These are phyloP conservation scores for Xiphorhynchus erythropygius DNA, from an alignment of 2,797 vertebrate species.

Conservation along the genomic window DNA sequence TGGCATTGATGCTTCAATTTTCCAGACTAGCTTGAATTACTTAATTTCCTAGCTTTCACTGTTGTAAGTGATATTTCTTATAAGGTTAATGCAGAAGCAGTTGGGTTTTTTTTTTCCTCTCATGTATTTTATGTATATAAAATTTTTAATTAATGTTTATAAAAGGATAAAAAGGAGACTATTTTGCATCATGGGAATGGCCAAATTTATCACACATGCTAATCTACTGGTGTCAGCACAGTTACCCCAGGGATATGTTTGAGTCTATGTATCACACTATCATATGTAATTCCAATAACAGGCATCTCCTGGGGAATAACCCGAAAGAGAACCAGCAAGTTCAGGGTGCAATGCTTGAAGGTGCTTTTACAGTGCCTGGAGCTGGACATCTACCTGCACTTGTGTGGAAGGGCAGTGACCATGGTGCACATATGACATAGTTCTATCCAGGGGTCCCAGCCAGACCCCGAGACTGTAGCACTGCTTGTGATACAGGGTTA, in stretches of 20 bases:
- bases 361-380: neutral
- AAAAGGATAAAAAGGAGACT: constrained; percentile 44
- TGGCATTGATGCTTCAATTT: constrained; percentile 49
- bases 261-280: neutral
- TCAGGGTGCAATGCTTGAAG: neutral
- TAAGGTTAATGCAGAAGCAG: neutral
- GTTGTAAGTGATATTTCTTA: neutral
- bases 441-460: neutral
- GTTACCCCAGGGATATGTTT: neutral
- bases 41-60: constrained; percentile 31
- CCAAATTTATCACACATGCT: constrained; percentile 16
- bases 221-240: constrained; percentile 20
- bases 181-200: constrained; percentile 22
- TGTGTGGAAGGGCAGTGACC: neutral
- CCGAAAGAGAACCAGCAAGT: neutral
- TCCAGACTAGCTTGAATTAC: constrained; percentile 48
- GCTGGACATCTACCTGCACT: accelerated
- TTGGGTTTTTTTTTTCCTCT: neutral
- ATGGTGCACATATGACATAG: accelerated
- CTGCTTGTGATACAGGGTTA: neutral
- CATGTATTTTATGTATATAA: constrained; percentile 16
- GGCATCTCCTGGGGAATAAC: neutral
- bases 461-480: neutral
- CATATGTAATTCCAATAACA: neutral
- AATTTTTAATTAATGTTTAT: constrained; percentile 57